phyloP scores from a whole-genome alignment of 1,140 invertebrate genomes.

The Heliconius eleuchia region DNA sequence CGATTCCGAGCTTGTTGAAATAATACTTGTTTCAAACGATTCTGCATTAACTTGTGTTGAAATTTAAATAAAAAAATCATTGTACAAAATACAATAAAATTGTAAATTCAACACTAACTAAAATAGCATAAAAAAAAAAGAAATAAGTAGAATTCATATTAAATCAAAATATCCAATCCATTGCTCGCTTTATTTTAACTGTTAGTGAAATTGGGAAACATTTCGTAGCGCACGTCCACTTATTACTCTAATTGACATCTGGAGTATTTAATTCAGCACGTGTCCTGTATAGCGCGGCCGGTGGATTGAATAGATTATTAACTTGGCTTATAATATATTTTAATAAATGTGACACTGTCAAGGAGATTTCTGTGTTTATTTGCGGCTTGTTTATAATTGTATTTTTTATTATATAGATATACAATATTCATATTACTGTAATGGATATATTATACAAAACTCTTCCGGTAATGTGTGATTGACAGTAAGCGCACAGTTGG shows the following conservation, averaged over 20 bases:
- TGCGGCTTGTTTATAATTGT: not conserved
- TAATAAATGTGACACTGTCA: conserved; percentile 20
- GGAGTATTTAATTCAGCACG: conserved; percentile 26
- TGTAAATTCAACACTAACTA: too few species aligned
- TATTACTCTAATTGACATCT: conserved; percentile 24
- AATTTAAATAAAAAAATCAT: too few species aligned
- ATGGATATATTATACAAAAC: too few species aligned
- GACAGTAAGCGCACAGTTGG: too few species aligned
- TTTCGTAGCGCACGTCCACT: conserved; percentile 13
- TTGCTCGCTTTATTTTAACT: not conserved
- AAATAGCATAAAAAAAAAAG: not conserved
- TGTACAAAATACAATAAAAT: too few species aligned
- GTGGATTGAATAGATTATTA: conserved; percentile 32
- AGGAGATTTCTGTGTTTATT: conserved; percentile 26
- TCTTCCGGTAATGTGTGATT: too few species aligned
- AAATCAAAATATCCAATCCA: not conserved
- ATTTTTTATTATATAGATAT: too few species aligned
- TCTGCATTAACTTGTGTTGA: too few species aligned
- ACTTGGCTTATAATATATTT: conserved; percentile 25
- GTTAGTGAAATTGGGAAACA: not conserved
- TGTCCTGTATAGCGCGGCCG: conserved; percentile 14
- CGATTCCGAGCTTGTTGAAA: too few species aligned
- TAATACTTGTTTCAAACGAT: too few species aligned
- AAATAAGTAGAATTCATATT: not conserved
- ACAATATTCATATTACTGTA: too few species aligned